Conservation (phyloP, 2,113 vertebrate species). For the Dolichotis patagonum region DNA sequence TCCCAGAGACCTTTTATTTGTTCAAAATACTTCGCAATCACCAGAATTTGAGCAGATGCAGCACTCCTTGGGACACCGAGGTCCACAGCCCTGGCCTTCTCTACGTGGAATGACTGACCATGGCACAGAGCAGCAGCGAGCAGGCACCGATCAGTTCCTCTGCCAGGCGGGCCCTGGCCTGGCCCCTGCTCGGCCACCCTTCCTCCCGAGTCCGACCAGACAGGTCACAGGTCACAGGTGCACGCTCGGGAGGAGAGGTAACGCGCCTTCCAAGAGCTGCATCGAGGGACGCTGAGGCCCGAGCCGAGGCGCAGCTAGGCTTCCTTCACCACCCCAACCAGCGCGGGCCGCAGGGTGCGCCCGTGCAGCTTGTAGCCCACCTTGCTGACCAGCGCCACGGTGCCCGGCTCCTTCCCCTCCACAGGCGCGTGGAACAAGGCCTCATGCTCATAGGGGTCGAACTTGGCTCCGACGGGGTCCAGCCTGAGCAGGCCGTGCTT, state of each 20-base stretch:
- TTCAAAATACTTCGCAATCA: background rate
- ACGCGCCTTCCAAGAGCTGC: slow-evolving; percentile 64
- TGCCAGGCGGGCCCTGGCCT: background rate
- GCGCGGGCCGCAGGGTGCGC: slow-evolving; percentile 95
- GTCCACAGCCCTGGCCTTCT: background rate
- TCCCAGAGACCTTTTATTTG: slow-evolving; percentile 50
- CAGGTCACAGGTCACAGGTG: slow-evolving; percentile 33
- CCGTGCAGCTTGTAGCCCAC: slow-evolving; percentile 97
- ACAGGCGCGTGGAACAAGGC: slow-evolving; percentile 93
- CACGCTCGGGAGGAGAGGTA: background rate
- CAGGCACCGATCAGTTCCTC: background rate
- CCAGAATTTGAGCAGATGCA: slow-evolving; percentile 2
- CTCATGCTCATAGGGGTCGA: slow-evolving; percentile 97
- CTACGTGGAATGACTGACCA: accelerated
- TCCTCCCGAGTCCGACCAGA: background rate
- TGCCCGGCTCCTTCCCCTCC: slow-evolving; percentile 94
- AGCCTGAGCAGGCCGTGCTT: slow-evolving; percentile 95
- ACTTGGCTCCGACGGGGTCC: slow-evolving; percentile 93
- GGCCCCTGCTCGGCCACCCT: background rate
- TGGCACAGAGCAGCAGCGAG: background rate
- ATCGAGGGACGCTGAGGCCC: background rate
- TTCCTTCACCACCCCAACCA: slow-evolving; percentile 96
- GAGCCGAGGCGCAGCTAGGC: slow-evolving; percentile 78
- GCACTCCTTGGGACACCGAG: background rate
- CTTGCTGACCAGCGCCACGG: slow-evolving; percentile 94